Base-by-base conservation (phyloP, 2,888 invertebrate genomes). In the Sphaerolaimus hirsutus region DNA sequence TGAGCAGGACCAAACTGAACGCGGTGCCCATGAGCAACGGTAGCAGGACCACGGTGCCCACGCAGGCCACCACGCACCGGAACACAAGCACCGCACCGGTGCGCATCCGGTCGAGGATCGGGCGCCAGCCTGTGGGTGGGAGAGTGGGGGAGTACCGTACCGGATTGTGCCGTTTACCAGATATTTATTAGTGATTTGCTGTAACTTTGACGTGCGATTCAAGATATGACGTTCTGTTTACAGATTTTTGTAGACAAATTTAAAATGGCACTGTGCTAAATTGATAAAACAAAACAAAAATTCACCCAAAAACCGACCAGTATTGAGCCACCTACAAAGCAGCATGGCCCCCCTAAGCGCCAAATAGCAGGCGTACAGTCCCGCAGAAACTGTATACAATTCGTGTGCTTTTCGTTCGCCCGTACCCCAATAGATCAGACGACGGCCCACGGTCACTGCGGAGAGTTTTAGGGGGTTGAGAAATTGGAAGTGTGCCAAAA, bases 351-450 rank as follows among this genome's bases (percentile, higher is more conserved):
- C 79, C 32, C 87, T 75, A 0, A 82, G 78, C n/a, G 75, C 68
- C 50, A 89, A 73, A 89, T 91, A 91, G 66, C 87, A 87, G 19
- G 86, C 74, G 68, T 93, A 97, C 53, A 86, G 77, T 4, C 93
- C 81, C 62, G 81, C 81, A 0, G 89, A 86, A 0, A 86, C 82
- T 0, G 91, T 91, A 64, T 97, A 93, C 3, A 93, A 68, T 66
- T 93, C 93, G 64, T 93, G 91, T 0, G 89, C 81, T 51, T 66
- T 64, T 2, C 62, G 66, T 36, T 76, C 75, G 1, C 49, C 51
- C 7, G 53, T 49, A 23, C 21, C 24, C 36, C 17, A n/a, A 3
- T 23, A n/a, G 36, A 44, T 29, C 22, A 5, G 12, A 23, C 14
- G 3, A 22, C 35, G 44, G n/a, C 44, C 36, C 17, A 44, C 24